Conservation (phyloP, 53 echinoderm and acorn worm species). For the Stichopus horrens region DNA sequence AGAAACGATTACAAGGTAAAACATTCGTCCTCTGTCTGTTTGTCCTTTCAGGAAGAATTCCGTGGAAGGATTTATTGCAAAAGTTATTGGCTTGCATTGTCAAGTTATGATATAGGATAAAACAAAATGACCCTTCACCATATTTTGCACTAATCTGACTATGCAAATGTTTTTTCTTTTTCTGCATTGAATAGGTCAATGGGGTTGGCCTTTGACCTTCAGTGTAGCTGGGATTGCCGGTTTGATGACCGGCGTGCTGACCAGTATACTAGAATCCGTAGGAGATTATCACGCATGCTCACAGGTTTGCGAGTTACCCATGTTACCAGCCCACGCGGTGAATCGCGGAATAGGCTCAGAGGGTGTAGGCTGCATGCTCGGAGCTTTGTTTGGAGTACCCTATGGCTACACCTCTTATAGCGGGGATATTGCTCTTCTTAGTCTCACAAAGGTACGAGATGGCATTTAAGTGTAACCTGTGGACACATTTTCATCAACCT, state of each 20-base stretch:
- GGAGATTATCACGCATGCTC: slow-evolving; percentile 80
- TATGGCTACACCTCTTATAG: slow-evolving; percentile 61
- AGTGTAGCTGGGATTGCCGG: slow-evolving; percentile 50
- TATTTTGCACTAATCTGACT: too few species aligned
- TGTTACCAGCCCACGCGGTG: slow-evolving; percentile 67
- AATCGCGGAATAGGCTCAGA: slow-evolving; percentile 60
- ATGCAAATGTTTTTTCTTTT: not conserved
- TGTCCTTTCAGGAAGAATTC: too few species aligned
- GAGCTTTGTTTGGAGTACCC: slow-evolving; percentile 61
- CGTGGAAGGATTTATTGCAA: too few species aligned
- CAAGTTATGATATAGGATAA: too few species aligned
- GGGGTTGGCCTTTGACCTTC: slow-evolving; percentile 65
- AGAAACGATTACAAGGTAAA: too few species aligned
- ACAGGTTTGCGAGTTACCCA: slow-evolving; percentile 55
- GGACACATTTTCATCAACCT: too few species aligned
- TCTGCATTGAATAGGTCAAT: slow-evolving; percentile 54
- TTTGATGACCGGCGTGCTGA: slow-evolving; percentile 54
- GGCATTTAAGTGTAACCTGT: too few species aligned
- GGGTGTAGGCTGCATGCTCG: slow-evolving; percentile 58
- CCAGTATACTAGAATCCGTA: slow-evolving; percentile 67
- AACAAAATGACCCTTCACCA: too few species aligned
- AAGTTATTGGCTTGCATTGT: too few species aligned
- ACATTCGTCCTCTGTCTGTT: too few species aligned
- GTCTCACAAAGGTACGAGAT: slow-evolving; percentile 60
- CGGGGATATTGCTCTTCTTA: slow-evolving; percentile 59